Percentiles rank a stretch among this genome's conserved stretches.
phyloP scores from a whole-genome alignment of 2,888 invertebrate species.

The Cryptophagus acutangulus region DNA sequence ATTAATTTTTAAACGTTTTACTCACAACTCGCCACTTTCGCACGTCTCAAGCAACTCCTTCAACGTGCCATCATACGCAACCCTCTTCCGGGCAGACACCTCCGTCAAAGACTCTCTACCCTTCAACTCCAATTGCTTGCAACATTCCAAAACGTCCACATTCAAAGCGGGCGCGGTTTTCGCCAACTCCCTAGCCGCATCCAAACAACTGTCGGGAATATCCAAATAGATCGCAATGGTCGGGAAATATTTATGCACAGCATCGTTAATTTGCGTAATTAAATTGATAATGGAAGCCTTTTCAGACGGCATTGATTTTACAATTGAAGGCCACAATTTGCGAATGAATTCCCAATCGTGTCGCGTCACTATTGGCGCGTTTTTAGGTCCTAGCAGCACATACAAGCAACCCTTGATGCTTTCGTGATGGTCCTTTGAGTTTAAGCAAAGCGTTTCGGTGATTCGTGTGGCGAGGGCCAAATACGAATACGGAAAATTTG shows the following conservation, averaged over 20 bases:
- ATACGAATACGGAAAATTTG: conserved; percentile 67
- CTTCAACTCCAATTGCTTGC: conserved; percentile 43
- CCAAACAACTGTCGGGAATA: conserved; percentile 52
- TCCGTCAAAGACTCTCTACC: conserved; percentile 42
- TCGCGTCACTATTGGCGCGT: conserved; percentile 60
- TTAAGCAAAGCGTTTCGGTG: conserved; percentile 56
- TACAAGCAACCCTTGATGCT: conserved; percentile 75
- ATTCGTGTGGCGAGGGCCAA: conserved; percentile 60
- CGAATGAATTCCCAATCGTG: conserved; percentile 71
- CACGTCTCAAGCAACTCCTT: conserved; percentile 54
- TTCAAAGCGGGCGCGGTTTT: conserved; percentile 40
- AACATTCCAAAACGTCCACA: conserved; percentile 44
- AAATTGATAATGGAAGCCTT: conserved; percentile 73
- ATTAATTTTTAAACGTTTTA: too few species aligned
- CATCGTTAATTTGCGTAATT: conserved; percentile 54
- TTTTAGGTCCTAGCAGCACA: conserved; percentile 65
- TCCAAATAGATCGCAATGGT: conserved; percentile 58
- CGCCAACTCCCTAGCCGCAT: conserved; percentile 51
- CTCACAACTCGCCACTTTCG: conserved; percentile 52
- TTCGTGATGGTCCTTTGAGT: conserved; percentile 60
- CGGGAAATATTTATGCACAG: conserved; percentile 57
- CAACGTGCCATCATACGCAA: conserved; percentile 52
- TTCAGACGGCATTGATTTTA: conserved; percentile 76
- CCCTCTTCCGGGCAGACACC: conserved; percentile 49
- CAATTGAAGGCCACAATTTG: conserved; percentile 72